Evolutionary conservation across 2,113 vertebrate species (phyloP), one percentile per base, ranked within the genome.

Genomic region (Passer montanus): DNA sequence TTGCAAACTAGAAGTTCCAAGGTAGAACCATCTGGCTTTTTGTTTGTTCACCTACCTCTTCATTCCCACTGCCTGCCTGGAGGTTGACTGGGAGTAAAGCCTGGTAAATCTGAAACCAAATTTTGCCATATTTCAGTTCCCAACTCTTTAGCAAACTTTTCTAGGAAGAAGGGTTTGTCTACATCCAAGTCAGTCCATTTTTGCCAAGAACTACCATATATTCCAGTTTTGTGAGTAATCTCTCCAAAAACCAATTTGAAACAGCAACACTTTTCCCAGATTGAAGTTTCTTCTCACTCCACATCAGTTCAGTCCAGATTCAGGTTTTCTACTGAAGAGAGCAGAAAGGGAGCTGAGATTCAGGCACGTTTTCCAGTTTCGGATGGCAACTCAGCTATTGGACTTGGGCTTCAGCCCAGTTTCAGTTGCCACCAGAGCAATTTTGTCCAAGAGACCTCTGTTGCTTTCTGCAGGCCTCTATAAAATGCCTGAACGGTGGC

Each of bases 401-500:
- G 76, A 56, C 52, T 89, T 95, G 94, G 83, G 77, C 16, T 78
- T 76, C n/a, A 87, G 80, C 94, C 94, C 76, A 89, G 47, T 37
- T 94, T 84, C 55, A 84, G 59, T 33, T 89, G 85, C 85, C 88
- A 95, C 52, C 31, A 41, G 41, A 88, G 76, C 52, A 70, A 72
- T 67, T 93, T 74, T 80, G 56, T 68, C 52, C 75, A 79, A 52
- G 39, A 92, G 47, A 67, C 28, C 73, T 78, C 68, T 74, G 63
- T 44, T 81, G 59, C 85, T 83, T 94, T 95, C 58, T 83, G 53
- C 55, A 77, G 33, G 47, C 63, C 59, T 63, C 84, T 50, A 56
- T 81, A 87, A 90, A 95, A 90, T 7, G 28, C 64, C 39, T 87
- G 44, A 96, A 95, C 76, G 58, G 93, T 92, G 88, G 94, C 76